phyloP scores from a whole-genome alignment of 2,797 vertebrate species.

The Anabas testudineus region DNA sequence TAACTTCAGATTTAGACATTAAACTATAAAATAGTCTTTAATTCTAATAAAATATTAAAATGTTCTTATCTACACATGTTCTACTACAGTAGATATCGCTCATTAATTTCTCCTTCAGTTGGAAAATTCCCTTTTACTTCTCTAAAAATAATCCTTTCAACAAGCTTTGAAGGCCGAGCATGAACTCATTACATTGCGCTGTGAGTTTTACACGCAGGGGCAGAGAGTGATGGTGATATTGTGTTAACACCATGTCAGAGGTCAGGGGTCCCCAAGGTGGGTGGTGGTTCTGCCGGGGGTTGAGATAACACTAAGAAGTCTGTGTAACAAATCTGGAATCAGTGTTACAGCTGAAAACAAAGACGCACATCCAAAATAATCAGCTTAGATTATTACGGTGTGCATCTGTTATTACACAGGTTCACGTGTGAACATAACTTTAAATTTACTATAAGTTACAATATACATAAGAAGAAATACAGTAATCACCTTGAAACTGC shows the following conservation, averaged over 20 bases:
- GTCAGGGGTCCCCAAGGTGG: conserved; percentile 41
- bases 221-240: conserved; percentile 18
- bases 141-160: background rate
- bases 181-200: conserved; percentile 12
- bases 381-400: background rate
- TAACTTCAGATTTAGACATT: too few species aligned
- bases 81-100: background rate
- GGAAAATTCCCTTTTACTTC: background rate
- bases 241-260: conserved; percentile 45
- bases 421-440: too few species aligned
- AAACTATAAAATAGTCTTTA: background rate
- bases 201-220: conserved; percentile 10
- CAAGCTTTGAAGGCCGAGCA: background rate
- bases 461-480: too few species aligned
- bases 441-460: too few species aligned
- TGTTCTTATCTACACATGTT: background rate
- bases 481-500: too few species aligned
- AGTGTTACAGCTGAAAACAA: background rate
- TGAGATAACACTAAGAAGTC: conserved; percentile 27
- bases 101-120: background rate
- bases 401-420: too few species aligned
- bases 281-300: conserved; percentile 22
- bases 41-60: background rate
- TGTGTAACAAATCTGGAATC: conserved; percentile 41
- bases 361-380: background rate